Conservation (phyloP, 2,113 vertebrate genomes). For the Chaetura pelagica region DNA sequence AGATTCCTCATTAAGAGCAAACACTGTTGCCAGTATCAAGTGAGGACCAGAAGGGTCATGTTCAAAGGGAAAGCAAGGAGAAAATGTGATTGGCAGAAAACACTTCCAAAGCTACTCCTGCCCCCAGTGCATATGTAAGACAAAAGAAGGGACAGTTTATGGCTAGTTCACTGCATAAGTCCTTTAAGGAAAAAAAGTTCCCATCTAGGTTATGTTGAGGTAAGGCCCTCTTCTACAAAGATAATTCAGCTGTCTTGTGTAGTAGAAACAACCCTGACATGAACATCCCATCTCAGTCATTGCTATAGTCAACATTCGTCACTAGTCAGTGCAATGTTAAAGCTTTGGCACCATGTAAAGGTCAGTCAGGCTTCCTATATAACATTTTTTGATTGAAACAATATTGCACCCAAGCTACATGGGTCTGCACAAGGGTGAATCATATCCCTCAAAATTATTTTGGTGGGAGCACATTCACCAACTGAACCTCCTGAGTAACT, state of each 20-base stretch:
- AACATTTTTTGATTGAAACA: background rate
- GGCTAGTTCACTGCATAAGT: background rate
- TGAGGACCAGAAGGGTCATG: background rate
- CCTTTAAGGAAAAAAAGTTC: background rate
- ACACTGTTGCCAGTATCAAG: accelerated
- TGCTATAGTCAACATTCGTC: background rate
- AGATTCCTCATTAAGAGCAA: background rate
- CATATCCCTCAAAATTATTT: background rate
- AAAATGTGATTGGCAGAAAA: background rate
- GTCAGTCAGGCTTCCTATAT: background rate
- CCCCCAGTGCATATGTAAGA: background rate
- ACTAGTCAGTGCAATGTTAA: background rate
- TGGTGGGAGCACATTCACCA: background rate
- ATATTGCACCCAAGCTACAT: background rate
- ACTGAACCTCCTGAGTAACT: background rate
- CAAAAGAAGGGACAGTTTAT: background rate
- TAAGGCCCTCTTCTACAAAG: background rate
- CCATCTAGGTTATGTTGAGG: background rate
- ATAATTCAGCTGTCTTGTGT: background rate
- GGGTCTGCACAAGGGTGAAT: background rate
- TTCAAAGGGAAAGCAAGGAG: background rate
- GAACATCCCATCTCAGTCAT: background rate
- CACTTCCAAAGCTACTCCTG: accelerated
- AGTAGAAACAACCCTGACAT: background rate
- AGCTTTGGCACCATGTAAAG: background rate